These are phyloP conservation scores for Phaethornis superciliosus DNA, from an alignment of 2,113 vertebrate species.

Conservation along the genomic window DNA sequence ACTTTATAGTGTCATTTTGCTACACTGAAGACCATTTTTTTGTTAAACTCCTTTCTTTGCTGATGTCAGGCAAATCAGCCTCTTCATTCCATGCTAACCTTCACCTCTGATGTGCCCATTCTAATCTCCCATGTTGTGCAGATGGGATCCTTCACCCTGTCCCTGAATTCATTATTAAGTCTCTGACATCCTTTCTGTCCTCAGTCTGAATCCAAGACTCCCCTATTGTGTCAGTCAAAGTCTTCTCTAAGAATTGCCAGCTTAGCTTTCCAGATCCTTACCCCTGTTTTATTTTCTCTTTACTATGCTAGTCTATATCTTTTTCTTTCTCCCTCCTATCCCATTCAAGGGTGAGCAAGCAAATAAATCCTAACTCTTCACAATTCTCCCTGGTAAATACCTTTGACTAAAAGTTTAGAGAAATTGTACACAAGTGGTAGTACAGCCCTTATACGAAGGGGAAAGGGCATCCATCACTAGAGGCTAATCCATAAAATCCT, in stretches of 20 bases:
- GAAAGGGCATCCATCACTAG: background rate
- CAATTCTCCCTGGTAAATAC: background rate
- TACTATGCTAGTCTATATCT: background rate
- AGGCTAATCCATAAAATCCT: background rate
- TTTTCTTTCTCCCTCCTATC: background rate
- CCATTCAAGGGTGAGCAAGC: background rate
- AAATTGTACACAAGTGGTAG: background rate
- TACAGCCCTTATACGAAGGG: background rate
- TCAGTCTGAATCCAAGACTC: background rate
- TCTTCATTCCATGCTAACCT: background rate
- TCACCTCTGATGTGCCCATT: rapidly evolving
- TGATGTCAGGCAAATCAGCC: background rate
- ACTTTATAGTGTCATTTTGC: background rate
- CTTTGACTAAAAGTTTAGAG: background rate
- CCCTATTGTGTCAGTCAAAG: background rate
- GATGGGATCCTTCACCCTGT: background rate
- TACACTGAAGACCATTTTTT: background rate
- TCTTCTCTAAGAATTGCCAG: background rate
- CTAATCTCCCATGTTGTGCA: background rate
- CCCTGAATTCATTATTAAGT: background rate
- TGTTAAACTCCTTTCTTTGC: background rate
- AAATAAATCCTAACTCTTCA: background rate
- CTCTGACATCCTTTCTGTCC: background rate
- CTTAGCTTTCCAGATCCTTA: background rate
- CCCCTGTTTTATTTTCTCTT: background rate